A percentile compares a stretch with the other conserved stretches of the same genome.
Evolutionary conservation across 2,797 vertebrate genomes (phyloP).

Genomic region (Pogonophryne albipinna): DNA sequence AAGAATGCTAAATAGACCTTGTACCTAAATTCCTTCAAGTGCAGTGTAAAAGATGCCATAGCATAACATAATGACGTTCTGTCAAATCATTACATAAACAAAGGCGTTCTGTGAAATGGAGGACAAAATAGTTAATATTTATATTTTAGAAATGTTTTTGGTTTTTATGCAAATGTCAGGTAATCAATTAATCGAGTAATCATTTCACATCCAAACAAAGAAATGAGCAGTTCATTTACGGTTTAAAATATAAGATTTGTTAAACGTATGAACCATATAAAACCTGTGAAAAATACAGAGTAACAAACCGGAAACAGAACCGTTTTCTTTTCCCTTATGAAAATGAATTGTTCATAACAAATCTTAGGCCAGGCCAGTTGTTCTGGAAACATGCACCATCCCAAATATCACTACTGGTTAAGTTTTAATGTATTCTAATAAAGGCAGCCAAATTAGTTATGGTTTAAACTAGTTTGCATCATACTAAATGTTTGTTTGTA

Average conservation of each 20-base stretch:
- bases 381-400: constrained; percentile 5
- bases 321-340: background rate
- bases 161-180: too few relatives aligned
- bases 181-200: too few relatives aligned
- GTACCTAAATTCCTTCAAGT: background rate
- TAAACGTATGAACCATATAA: background rate
- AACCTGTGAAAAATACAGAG: background rate
- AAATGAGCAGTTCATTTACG: background rate
- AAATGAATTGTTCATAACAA: background rate
- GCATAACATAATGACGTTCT: background rate
- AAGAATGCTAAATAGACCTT: constrained; percentile 3
- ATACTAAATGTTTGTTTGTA: background rate
- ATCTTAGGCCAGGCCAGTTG: background rate
- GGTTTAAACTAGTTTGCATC: constrained; percentile 8
- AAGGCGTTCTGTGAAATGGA: background rate
- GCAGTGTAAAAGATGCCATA: background rate
- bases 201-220: background rate
- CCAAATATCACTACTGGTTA: background rate
- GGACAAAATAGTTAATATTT: background rate
- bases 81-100: background rate
- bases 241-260: too few relatives aligned
- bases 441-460: background rate
- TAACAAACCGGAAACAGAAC: background rate
- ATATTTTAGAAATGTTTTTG: background rate
- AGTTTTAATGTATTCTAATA: background rate